phyloP scores from a whole-genome alignment of 2,888 invertebrate species.

The Erannis defoliaria region DNA sequence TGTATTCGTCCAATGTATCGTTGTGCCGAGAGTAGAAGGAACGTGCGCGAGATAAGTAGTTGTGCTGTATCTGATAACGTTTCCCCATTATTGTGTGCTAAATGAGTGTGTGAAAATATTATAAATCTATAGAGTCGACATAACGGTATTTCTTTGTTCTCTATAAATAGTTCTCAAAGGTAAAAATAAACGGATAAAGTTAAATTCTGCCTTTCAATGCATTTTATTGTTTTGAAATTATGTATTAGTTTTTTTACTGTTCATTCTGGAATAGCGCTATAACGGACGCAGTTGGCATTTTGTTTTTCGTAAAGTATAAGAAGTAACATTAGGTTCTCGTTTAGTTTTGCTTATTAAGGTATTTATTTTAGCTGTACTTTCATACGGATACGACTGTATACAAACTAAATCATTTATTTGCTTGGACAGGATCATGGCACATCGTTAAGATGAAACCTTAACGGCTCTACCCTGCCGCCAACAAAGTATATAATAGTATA shows the following conservation, averaged over 20 bases:
- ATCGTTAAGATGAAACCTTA: constrained; percentile 21
- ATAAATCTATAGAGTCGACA: constrained; percentile 51
- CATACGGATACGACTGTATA: constrained; percentile 85
- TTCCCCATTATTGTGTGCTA: constrained; percentile 43
- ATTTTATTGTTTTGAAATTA: constrained; percentile 70
- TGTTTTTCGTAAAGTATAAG: constrained; percentile 63
- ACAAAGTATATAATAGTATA: constrained; percentile 26
- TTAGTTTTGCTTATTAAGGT: constrained; percentile 82
- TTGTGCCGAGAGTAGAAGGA: constrained; percentile 60
- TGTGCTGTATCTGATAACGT: constrained; percentile 53
- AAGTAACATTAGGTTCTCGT: constrained; percentile 77
- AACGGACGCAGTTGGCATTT: constrained; percentile 74
- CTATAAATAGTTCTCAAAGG: constrained; percentile 62
- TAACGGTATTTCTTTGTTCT: constrained; percentile 52
- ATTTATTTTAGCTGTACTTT: constrained; percentile 85
- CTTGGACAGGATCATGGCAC: constrained; percentile 25
- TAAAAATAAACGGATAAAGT: constrained; percentile 72
- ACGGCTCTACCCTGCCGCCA: constrained; percentile 19
- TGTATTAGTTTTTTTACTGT: constrained; percentile 51
- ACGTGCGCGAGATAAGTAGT: constrained; percentile 61
- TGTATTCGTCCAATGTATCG: constrained; percentile 67
- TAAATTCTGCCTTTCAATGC: constrained; percentile 81
- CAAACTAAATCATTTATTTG: constrained; percentile 52
- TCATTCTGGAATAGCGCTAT: constrained; percentile 49
- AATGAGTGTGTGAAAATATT: constrained; percentile 50